Evolutionary conservation across 1,140 invertebrate species (phyloP).

Genomic region (Drosophila jambulina): DNA sequence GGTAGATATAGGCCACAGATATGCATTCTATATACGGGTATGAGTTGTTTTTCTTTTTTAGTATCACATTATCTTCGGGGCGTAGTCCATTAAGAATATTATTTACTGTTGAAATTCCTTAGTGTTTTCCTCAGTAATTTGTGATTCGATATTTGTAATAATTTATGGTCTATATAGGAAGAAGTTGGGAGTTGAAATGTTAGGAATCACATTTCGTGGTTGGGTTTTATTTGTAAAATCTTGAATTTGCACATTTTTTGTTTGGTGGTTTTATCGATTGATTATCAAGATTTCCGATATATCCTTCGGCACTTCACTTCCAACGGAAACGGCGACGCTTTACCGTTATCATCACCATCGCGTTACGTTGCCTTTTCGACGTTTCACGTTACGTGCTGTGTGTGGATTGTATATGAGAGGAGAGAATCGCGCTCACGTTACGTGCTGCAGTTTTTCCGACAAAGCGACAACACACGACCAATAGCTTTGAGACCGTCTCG

Average conservation of each 20-base stretch:
- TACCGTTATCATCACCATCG: conserved; percentile 57
- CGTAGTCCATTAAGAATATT: conserved; percentile 33
- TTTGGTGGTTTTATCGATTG: background rate
- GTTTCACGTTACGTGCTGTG: conserved; percentile 20
- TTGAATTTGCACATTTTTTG: conserved; percentile 29
- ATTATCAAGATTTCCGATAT: background rate
- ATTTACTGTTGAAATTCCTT: conserved; percentile 18
- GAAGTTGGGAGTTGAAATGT: conserved; percentile 6
- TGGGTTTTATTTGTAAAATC: background rate
- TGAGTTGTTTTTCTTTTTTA: conserved; percentile 28
- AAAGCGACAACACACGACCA: conserved; percentile 84
- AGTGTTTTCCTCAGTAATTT: conserved; percentile 22
- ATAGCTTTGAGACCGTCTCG: conserved; percentile 84
- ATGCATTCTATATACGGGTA: conserved; percentile 32
- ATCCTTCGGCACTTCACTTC: conserved; percentile 35
- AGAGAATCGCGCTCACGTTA: conserved; percentile 43
- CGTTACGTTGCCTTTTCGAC: conserved; percentile 8
- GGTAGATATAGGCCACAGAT: conserved; percentile 70
- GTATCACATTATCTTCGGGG: conserved; percentile 32
- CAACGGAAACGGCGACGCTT: conserved; percentile 36
- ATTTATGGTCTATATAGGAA: conserved; percentile 50
- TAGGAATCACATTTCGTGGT: conserved; percentile 15
- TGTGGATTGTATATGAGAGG: conserved; percentile 27
- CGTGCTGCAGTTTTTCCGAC: conserved; percentile 67
- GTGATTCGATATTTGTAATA: conserved; percentile 28